Percentiles rank a stretch among this genome's conserved stretches.
phyloP scores from a whole-genome alignment of 1,140 invertebrate species.

The Drosophila ananassae region DNA sequence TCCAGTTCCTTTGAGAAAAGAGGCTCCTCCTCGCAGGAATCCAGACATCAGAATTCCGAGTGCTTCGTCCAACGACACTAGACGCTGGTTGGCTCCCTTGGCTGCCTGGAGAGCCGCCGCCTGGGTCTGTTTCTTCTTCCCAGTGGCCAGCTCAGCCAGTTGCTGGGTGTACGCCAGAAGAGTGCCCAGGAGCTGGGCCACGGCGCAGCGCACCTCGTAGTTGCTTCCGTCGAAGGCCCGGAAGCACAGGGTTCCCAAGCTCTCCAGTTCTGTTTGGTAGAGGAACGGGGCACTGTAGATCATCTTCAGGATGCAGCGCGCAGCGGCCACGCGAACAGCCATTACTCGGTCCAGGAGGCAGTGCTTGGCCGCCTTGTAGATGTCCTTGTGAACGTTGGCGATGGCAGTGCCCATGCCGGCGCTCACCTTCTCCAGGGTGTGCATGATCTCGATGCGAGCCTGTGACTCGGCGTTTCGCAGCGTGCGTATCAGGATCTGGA shows the following conservation, averaged over 20 bases:
- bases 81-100: slow-evolving; percentile 78
- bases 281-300: slow-evolving; percentile 94
- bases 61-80: slow-evolving; percentile 95
- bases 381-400: slow-evolving; percentile 94
- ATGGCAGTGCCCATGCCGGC: slow-evolving; percentile 95
- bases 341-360: slow-evolving; percentile 95
- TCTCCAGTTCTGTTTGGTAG: slow-evolving; percentile 95
- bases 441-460: slow-evolving; percentile 97
- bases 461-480: slow-evolving; percentile 98
- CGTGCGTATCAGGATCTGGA: slow-evolving; percentile 95
- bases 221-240: slow-evolving; percentile 96
- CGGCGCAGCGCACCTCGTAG: slow-evolving; percentile 96
- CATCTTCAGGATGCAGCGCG: slow-evolving; percentile 95
- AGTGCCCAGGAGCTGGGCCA: slow-evolving; percentile 95
- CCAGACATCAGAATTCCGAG: slow-evolving; percentile 96
- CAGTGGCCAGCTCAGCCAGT: slow-evolving; percentile 55
- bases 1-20: slow-evolving; percentile 96
- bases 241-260: slow-evolving; percentile 94
- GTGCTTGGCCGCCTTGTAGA: slow-evolving; percentile 94
- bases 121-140: slow-evolving; percentile 59
- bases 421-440: slow-evolving; percentile 95
- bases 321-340: slow-evolving; percentile 94
- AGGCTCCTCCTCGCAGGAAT: slow-evolving; percentile 96
- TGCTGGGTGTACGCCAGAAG: slow-evolving; percentile 91
- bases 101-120: slow-evolving; percentile 51